These are phyloP conservation scores for Agrochola litura DNA, from an alignment of 2,888 invertebrate species.

Conservation along the genomic window DNA sequence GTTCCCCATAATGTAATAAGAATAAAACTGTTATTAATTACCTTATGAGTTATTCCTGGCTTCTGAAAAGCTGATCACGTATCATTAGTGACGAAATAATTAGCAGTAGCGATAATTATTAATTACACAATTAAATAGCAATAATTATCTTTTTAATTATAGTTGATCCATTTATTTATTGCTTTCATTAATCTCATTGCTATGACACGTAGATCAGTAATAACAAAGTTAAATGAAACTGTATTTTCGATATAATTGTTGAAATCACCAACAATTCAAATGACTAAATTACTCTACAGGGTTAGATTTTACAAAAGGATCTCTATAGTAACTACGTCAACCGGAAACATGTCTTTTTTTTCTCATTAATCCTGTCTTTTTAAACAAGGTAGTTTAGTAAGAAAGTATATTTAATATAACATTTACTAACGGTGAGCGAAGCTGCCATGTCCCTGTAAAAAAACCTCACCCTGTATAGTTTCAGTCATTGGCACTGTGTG, in stretches of 20 bases:
- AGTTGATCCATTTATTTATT: constrained; percentile 21
- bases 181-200: constrained; percentile 1
- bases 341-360: not conserved
- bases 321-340: constrained; percentile 6
- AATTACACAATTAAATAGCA: constrained; percentile 1
- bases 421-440: too few relatives aligned
- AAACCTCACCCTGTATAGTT: not conserved
- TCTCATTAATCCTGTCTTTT: too few relatives aligned
- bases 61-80: not conserved
- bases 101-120: not conserved
- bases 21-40: constrained; percentile 1
- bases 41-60: not conserved
- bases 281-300: constrained; percentile 11
- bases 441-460: not conserved
- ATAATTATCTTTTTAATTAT: not conserved
- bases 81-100: not conserved
- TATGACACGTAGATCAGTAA: not conserved
- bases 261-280: not conserved
- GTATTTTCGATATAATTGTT: not conserved
- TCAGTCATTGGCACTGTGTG: constrained; percentile 20
- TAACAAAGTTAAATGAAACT: constrained; percentile 7
- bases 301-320: not conserved
- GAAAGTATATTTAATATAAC: not conserved
- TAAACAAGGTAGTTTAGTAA: too few relatives aligned
- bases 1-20: too few relatives aligned